Conservation (phyloP, 53 echinoderm and acorn worm species). For the Patiria pectinifera region DNA sequence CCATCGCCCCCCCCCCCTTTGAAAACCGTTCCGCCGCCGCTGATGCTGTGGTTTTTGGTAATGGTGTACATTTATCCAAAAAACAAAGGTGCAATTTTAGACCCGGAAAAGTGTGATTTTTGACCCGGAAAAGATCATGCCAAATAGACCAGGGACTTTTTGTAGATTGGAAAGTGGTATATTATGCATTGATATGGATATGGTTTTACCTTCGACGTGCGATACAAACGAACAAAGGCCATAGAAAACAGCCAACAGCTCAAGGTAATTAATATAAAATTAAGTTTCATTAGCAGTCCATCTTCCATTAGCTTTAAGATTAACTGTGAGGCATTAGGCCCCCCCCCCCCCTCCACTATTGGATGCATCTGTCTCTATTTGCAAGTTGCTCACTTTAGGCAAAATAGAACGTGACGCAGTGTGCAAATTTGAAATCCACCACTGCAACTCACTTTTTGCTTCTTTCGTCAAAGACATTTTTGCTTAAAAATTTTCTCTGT, state of each 20-base stretch:
- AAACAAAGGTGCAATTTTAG: too few relatives aligned
- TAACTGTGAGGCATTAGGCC: background rate
- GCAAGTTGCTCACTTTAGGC: background rate
- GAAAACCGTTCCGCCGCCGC: too few relatives aligned
- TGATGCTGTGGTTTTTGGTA: too few relatives aligned
- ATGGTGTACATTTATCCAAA: too few relatives aligned
- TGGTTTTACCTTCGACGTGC: background rate
- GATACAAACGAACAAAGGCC: background rate
- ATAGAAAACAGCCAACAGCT: background rate
- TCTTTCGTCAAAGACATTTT: background rate
- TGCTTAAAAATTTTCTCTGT: background rate
- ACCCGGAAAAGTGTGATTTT: too few relatives aligned
- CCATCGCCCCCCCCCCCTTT: too few relatives aligned
- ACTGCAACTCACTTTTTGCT: background rate
- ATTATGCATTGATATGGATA: background rate
- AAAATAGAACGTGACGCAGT: background rate
- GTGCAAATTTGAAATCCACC: slow-evolving; percentile 1
- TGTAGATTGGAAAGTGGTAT: too few relatives aligned
- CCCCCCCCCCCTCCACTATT: background rate
- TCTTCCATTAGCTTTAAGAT: background rate
- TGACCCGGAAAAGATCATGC: too few relatives aligned
- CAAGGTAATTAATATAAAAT: slow-evolving; percentile 7
- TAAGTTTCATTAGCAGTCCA: background rate
- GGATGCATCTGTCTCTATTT: background rate
- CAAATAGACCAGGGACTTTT: too few relatives aligned